Evolutionary conservation across 2,113 vertebrate species (phyloP).

Genomic region (Sinocyclocheilus maitianheensis): DNA sequence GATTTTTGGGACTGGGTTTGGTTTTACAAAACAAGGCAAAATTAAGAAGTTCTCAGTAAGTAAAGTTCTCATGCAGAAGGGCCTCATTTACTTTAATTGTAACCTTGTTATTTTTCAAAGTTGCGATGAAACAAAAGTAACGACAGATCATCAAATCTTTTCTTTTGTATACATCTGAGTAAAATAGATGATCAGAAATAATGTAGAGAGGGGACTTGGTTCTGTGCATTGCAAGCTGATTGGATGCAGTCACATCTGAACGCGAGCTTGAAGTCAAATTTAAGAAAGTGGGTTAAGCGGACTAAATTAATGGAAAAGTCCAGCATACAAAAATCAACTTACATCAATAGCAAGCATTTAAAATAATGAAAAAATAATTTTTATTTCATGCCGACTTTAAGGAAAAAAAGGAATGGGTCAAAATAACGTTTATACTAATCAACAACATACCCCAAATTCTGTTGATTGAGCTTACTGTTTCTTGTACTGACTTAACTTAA

Average conservation of each 20-base stretch:
- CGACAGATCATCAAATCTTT: not conserved
- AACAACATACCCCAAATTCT: not conserved
- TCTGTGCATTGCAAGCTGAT: not conserved
- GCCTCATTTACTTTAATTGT: no score
- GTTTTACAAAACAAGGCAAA: not conserved
- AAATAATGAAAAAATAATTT: no score
- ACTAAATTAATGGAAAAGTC: not conserved
- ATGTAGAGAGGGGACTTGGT: not conserved
- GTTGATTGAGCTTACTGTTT: not conserved
- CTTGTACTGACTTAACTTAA: not conserved
- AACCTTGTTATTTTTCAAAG: no score
- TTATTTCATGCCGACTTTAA: no score
- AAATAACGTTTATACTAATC: no score
- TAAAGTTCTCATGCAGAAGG: no score
- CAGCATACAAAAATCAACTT: not conserved
- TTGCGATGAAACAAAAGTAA: no score
- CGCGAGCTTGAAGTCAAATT: not conserved
- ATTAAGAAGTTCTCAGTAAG: no score
- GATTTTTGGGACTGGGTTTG: not conserved
- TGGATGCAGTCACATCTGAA: not conserved
- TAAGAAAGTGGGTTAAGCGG: not conserved
- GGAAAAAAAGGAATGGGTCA: no score
- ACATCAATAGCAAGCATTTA: no score
- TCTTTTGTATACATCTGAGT: not conserved
- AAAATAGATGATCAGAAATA: not conserved